Percentiles rank a stretch among this genome's conserved stretches.
These are phyloP conservation scores for Acropternis orthonyx DNA, from an alignment of 2,797 vertebrate species.

Conservation along the genomic window DNA sequence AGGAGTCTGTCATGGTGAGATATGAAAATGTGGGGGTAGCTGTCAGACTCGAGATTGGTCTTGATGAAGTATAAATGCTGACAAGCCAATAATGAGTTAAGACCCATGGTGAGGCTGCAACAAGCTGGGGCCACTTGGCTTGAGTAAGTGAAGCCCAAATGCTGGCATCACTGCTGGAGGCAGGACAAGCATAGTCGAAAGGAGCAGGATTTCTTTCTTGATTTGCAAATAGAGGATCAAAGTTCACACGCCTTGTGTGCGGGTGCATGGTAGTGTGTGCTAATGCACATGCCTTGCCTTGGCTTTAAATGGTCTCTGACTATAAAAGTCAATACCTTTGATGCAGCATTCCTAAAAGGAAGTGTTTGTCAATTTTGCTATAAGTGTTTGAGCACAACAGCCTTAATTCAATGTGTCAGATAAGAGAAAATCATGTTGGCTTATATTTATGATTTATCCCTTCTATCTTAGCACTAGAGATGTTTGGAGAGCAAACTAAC, in stretches of 20 bases:
- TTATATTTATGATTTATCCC: slow-evolving; percentile 71
- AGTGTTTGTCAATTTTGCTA: slow-evolving; percentile 66
- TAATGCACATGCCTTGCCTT: slow-evolving; percentile 13
- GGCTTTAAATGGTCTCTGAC: slow-evolving; percentile 43
- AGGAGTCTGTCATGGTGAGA: background rate
- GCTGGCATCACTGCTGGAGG: background rate
- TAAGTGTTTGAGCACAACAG: slow-evolving; percentile 63
- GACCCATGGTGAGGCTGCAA: background rate
- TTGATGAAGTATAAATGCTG: background rate
- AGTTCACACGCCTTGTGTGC: background rate
- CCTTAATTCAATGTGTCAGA: slow-evolving; percentile 68
- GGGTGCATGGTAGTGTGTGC: background rate
- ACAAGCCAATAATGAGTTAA: background rate
- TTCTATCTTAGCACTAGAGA: slow-evolving; percentile 59
- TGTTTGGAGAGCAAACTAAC: slow-evolving; percentile 38
- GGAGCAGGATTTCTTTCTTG: background rate
- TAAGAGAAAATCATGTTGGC: slow-evolving; percentile 68
- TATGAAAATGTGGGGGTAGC: background rate
- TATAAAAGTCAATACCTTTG: slow-evolving; percentile 62
- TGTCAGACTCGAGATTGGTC: background rate
- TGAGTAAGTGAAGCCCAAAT: background rate
- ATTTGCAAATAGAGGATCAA: background rate
- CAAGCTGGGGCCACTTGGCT: background rate
- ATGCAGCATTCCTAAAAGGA: slow-evolving; percentile 57
- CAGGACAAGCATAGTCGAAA: background rate